Evolutionary conservation across 1,140 invertebrate genomes (phyloP).

Genomic region (Danaus plexippus): DNA sequence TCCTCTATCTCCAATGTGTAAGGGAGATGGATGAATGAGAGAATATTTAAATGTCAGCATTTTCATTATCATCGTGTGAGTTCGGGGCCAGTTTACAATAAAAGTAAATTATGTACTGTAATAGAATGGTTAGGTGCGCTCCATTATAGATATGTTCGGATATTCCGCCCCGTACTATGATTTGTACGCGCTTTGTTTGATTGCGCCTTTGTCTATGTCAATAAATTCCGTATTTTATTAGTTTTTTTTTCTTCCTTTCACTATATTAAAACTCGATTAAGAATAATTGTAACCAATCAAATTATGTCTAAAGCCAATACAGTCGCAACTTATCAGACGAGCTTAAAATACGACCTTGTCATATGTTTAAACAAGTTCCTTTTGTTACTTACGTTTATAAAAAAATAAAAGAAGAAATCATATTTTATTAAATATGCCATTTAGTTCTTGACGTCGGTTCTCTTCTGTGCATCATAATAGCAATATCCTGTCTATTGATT

Average conservation of each 20-base stretch:
- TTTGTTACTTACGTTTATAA: too few species aligned
- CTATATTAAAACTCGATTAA: too few species aligned
- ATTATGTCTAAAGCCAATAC: too few species aligned
- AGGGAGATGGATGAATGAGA: conserved; percentile 23
- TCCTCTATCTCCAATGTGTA: conserved; percentile 11
- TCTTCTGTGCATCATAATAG: conserved; percentile 61
- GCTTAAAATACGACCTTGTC: too few species aligned
- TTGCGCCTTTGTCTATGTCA: too few species aligned
- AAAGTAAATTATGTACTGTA: conserved; percentile 41
- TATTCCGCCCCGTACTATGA: conserved; percentile 24
- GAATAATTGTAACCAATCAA: too few species aligned
- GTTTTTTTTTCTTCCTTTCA: too few species aligned
- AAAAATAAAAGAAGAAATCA: conserved; percentile 19
- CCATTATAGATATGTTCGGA: conserved; percentile 31
- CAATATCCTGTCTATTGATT: conserved; percentile 69
- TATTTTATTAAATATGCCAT: conserved; percentile 34
- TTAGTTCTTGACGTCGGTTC: conserved; percentile 18
- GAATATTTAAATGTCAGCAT: conserved; percentile 44
- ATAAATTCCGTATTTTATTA: too few species aligned
- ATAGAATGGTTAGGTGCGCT: conserved; percentile 24
- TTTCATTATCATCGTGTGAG: conserved; percentile 57
- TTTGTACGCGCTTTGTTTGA: conserved; percentile 7
- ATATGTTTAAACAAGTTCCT: too few species aligned
- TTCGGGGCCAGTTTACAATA: conserved; percentile 36
- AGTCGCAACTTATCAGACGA: too few species aligned